Conservation (phyloP, 1,140 invertebrate species). For the Ceratina australensis region DNA sequence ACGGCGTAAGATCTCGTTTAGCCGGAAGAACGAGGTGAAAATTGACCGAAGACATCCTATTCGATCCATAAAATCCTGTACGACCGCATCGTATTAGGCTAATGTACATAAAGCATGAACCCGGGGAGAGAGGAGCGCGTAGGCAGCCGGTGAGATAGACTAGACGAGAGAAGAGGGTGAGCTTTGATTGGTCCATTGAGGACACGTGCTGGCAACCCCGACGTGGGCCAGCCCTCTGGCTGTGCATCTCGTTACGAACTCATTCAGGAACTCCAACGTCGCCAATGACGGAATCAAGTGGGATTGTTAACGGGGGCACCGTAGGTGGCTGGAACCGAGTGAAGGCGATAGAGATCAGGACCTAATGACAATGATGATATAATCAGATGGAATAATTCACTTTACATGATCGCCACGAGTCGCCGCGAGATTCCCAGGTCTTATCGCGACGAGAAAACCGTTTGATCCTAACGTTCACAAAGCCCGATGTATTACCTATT, state of each 20-base stretch:
- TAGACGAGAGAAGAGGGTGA: constrained; percentile 69
- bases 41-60: background rate
- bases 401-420: constrained; percentile 54
- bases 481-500: background rate
- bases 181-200: constrained; percentile 78
- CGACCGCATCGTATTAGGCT: constrained; percentile 59
- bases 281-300: constrained; percentile 75
- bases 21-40: too few relatives aligned
- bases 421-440: constrained; percentile 17
- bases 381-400: constrained; percentile 62
- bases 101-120: constrained; percentile 53
- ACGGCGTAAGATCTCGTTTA: too few relatives aligned
- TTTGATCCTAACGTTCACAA: background rate
- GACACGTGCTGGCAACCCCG: constrained; percentile 73
- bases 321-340: constrained; percentile 61
- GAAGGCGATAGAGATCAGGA: constrained; percentile 57
- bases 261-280: constrained; percentile 71
- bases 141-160: constrained; percentile 47
- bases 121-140: constrained; percentile 34
- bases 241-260: constrained; percentile 77
- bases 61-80: constrained; percentile 34
- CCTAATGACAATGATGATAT: constrained; percentile 64
- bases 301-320: constrained; percentile 72
- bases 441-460: background rate
- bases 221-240: constrained; percentile 68